Evolutionary conservation across 2,113 vertebrate species (phyloP).

Genomic region (Oriolus oriolus): DNA sequence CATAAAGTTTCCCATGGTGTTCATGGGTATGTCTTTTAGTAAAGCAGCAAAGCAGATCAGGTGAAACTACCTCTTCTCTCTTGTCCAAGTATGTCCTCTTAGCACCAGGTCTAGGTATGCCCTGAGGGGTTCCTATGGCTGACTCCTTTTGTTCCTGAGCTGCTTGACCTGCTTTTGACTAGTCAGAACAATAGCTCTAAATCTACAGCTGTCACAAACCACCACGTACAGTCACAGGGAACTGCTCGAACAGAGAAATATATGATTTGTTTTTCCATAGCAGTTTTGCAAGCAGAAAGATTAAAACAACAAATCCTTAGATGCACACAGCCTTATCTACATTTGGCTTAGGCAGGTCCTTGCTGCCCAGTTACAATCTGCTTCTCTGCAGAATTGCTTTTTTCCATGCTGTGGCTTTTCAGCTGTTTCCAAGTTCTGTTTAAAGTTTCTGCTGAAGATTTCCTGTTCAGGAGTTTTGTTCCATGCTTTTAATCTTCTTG

Average conservation of each 20-base stretch:
- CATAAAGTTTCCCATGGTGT: not conserved
- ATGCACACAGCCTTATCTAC: not conserved
- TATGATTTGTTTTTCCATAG: not conserved
- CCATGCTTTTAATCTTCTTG: not conserved
- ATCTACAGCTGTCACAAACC: not conserved
- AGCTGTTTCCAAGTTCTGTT: not conserved
- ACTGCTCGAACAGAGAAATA: not conserved
- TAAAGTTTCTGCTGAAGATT: not conserved
- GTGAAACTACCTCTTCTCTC: not conserved
- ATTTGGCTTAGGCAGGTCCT: not conserved
- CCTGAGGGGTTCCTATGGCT: not conserved
- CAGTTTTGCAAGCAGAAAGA: not conserved
- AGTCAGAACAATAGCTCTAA: not conserved
- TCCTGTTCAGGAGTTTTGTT: not conserved
- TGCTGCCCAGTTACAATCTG: not conserved
- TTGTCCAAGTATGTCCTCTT: not conserved
- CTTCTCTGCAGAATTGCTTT: not conserved
- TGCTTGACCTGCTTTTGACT: not conserved
- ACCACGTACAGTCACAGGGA: not conserved
- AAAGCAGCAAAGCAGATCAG: not conserved
- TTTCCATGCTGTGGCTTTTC: not conserved
- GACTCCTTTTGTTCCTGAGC: not conserved
- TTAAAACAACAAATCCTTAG: not conserved
- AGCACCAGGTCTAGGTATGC: not conserved
- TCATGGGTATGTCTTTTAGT: not conserved